Base-by-base conservation (phyloP, 64 coral and sea anemone genomes). In the Catalaphyllia jardinei region DNA sequence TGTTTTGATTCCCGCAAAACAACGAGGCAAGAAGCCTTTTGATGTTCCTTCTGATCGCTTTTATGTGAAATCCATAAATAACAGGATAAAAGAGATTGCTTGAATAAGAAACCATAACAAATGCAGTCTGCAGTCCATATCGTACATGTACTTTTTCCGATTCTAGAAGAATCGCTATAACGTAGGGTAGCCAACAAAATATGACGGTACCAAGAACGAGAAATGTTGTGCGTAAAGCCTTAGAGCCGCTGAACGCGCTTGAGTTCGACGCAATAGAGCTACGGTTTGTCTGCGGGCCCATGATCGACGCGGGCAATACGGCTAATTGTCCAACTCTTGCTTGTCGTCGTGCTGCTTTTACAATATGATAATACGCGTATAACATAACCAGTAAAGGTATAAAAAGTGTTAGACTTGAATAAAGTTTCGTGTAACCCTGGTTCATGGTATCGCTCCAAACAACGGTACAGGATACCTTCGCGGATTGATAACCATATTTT, bases 61-160 rank as follows among this genome's bases (percentile, higher is more conserved):
- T 87, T 29, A 99, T 80, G 63, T 94, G 87, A 91, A 95, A 93
- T 8, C 94, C 97, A 55, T 99, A 99, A 54, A 99, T 95, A 35
- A 99, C 61, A 38, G 97, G 97, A 88, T 93, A 95, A 14, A 93
- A 49, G 27, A 88, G 20, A 17, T 79, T 35, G 35, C 80, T 92
- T 3, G 87, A 75, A 69, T 86, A 93, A 30, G 87, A 86, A 30
- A 99, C 31, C 18, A 95, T 85, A 20, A 91, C 82, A 51, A 86
- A 74, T 15, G 77, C 60, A 6, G 89, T 87, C 80, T 99, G 97
- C 55, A 87, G 28, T 29, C 54, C 85, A 57, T 91, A 77, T 4
- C 91, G 83, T 2, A 94, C 77, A 28, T 28, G 73, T 49, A 91
- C 64, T 60, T 91, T 61, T 39, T 72, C 59, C 60, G 94, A 93